Percentiles rank a stretch among this genome's conserved stretches.
Conservation (phyloP, 2,888 invertebrate genomes). For the Oscheius sp. region DNA sequence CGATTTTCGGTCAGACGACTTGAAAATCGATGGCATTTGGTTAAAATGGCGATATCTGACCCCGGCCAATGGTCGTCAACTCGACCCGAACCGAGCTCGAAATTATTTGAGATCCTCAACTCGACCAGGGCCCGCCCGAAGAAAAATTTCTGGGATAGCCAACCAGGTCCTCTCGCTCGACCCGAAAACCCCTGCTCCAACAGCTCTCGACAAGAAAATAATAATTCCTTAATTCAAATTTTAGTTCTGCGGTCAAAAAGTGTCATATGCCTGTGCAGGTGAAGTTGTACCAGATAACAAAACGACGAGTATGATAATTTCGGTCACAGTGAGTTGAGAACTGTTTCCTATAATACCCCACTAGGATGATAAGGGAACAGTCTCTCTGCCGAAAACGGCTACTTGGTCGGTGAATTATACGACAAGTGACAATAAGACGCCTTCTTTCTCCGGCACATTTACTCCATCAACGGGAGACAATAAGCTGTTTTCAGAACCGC, state of each 20-base stretch:
- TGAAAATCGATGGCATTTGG: too few relatives aligned
- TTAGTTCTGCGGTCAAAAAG: background rate
- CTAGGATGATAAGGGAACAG: constrained; percentile 1
- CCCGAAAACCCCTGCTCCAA: too few relatives aligned
- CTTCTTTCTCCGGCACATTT: background rate
- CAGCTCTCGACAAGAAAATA: too few relatives aligned
- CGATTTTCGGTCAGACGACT: too few relatives aligned
- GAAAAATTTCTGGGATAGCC: too few relatives aligned
- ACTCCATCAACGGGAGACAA: background rate
- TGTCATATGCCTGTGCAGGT: background rate
- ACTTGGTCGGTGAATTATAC: background rate
- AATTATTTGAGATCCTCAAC: too few relatives aligned
- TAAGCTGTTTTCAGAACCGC: background rate
- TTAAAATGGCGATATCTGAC: too few relatives aligned
- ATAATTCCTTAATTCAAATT: background rate
- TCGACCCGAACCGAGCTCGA: too few relatives aligned
- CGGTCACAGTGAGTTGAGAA: background rate
- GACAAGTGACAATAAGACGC: background rate
- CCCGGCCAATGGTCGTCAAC: too few relatives aligned
- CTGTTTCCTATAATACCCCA: background rate
- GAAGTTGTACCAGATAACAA: background rate
- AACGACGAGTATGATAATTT: background rate
- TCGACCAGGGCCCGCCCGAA: too few relatives aligned
- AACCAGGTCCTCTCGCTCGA: too few relatives aligned
- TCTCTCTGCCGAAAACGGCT: background rate